Evolutionary conservation across 2,797 vertebrate species (phyloP).

Genomic region (Remorina albescens): DNA sequence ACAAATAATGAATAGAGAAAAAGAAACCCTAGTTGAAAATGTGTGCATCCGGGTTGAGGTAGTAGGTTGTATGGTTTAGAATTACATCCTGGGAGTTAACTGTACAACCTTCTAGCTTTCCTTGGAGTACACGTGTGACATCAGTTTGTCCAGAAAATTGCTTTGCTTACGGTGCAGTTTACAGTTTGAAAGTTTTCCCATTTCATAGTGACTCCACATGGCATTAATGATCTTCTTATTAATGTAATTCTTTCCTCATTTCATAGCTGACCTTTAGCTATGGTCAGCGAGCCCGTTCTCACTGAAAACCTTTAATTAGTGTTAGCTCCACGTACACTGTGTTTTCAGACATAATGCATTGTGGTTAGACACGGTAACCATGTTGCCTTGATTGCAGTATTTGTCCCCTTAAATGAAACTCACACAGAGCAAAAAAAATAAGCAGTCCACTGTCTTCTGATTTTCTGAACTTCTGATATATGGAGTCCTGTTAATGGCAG

Average conservation of each 20-base stretch:
- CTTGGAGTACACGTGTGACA: slow-evolving; percentile 98
- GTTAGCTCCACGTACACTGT: slow-evolving; percentile 33
- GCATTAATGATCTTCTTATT: slow-evolving; percentile 24
- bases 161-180: slow-evolving; percentile 7
- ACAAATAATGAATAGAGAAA: slow-evolving; percentile 68
- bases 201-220: background rate
- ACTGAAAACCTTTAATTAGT: slow-evolving; percentile 56
- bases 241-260: slow-evolving; percentile 34
- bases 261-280: slow-evolving; percentile 57
- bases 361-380: slow-evolving; percentile 31
- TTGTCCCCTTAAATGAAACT: slow-evolving; percentile 20
- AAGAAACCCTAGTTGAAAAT: slow-evolving; percentile 86
- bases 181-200: background rate
- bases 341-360: slow-evolving; percentile 58
- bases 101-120: slow-evolving; percentile 99
- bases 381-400: slow-evolving; percentile 14
- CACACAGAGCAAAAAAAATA: slow-evolving; percentile 19
- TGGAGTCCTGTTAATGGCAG: background rate
- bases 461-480: background rate
- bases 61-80: slow-evolving; percentile 99
- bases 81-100: slow-evolving; percentile 99
- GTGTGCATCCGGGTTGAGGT: slow-evolving; percentile 99
- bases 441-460: slow-evolving; percentile 6
- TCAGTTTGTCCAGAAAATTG: slow-evolving; percentile 73
- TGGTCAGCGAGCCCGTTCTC: slow-evolving; percentile 34